Conservation (phyloP, 2,113 vertebrate genomes). For the Epinephelus lanceolatus region DNA sequence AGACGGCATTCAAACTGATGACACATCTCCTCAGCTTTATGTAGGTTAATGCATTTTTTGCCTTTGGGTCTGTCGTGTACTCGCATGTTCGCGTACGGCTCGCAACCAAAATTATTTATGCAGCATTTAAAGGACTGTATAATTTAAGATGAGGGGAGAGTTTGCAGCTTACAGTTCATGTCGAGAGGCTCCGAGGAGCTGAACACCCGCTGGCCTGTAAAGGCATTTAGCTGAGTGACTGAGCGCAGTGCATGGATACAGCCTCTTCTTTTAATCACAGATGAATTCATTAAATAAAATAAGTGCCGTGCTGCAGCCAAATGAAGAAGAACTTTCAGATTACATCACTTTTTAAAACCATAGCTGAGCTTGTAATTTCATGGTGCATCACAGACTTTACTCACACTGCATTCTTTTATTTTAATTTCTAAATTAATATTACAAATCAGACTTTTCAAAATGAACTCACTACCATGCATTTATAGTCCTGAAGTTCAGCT, state of each 20-base stretch:
- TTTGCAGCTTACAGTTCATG: constrained; percentile 21
- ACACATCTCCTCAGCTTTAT: neutral
- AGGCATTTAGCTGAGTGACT: neutral
- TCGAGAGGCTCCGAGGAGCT: constrained; percentile 25
- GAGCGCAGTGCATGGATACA: neutral
- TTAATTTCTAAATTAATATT: neutral
- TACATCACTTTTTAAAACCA: neutral
- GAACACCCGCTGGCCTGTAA: constrained; percentile 1
- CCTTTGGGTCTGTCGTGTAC: constrained; percentile 15
- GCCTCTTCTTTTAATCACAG: neutral
- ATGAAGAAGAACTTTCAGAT: neutral
- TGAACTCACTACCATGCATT: neutral
- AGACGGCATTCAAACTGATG: neutral
- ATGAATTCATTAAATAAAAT: neutral
- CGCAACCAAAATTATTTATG: constrained; percentile 52
- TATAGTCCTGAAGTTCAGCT: neutral
- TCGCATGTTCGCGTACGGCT: neutral
- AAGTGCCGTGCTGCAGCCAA: neutral
- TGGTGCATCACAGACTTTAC: too few species aligned
- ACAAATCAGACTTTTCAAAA: neutral
- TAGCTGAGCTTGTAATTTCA: neutral
- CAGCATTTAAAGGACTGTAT: constrained; percentile 45
- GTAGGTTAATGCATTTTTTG: constrained; percentile 47
- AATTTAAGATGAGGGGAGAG: constrained; percentile 32
- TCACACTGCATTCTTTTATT: neutral